phyloP scores from a whole-genome alignment of 2,888 invertebrate species.

The Caradrina kadenii region DNA sequence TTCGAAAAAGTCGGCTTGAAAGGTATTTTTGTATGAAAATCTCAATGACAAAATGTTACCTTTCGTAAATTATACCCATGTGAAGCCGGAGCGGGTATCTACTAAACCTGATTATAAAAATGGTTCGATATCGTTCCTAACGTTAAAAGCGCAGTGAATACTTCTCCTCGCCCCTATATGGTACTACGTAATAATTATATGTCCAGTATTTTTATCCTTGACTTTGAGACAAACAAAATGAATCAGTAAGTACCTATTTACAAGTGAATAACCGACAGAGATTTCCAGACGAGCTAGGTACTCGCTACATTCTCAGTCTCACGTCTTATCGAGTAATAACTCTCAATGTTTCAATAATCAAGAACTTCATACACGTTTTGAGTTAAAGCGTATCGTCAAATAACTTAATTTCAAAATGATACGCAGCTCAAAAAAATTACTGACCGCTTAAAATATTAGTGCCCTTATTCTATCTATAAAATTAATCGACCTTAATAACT shows the following conservation, averaged over 20 bases:
- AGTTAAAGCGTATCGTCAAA: no score
- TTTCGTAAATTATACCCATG: no score
- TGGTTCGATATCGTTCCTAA: neutral
- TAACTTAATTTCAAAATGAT: no score
- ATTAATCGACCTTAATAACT: no score
- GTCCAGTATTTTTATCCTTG: slow-evolving; percentile 19
- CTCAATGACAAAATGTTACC: no score
- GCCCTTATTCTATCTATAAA: no score
- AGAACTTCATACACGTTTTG: slow-evolving; percentile 8
- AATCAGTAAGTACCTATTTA: slow-evolving; percentile 52
- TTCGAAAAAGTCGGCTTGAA: no score
- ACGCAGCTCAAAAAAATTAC: no score
- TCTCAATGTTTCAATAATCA: slow-evolving; percentile 39
- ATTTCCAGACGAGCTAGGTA: slow-evolving; percentile 9
- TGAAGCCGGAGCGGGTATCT: no score
- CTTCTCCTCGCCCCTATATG: neutral
- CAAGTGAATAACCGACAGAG: slow-evolving; percentile 30
- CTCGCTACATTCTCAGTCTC: slow-evolving; percentile 12
- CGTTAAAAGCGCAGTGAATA: neutral
- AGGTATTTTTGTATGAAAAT: no score
- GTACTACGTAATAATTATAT: slow-evolving; percentile 8
- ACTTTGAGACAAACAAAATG: slow-evolving; percentile 64
- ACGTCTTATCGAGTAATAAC: slow-evolving; percentile 47
- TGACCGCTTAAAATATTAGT: no score
- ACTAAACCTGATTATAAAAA: neutral